phyloP scores from a whole-genome alignment of 1,140 invertebrate species.

The Chrysopa pallens region DNA sequence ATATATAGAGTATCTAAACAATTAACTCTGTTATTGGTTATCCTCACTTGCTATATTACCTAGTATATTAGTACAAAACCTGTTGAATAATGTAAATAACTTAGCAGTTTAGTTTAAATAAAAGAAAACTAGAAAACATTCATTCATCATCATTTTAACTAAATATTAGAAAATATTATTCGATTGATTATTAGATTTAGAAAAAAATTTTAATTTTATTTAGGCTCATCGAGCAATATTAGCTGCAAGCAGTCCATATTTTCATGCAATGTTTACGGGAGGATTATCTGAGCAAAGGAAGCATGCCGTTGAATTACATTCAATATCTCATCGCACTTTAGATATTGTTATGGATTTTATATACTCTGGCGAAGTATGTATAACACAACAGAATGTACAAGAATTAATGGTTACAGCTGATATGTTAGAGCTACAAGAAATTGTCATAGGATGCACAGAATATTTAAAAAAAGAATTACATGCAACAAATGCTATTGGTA shows the following conservation, averaged over 20 bases:
- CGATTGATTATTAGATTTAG: neutral
- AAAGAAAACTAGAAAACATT: too few species aligned
- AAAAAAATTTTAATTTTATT: conserved; percentile 17
- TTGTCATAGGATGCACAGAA: conserved; percentile 72
- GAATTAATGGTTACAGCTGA: conserved; percentile 79
- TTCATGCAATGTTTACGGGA: conserved; percentile 86
- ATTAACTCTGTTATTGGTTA: too few species aligned
- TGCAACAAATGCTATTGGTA: conserved; percentile 77
- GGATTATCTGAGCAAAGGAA: conserved; percentile 67
- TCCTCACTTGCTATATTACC: too few species aligned
- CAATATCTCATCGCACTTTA: conserved; percentile 53
- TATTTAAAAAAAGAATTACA: conserved; percentile 79
- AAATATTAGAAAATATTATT: too few species aligned
- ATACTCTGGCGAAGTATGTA: conserved; percentile 55
- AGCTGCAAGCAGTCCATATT: conserved; percentile 84
- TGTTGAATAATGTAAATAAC: too few species aligned
- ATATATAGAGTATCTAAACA: too few species aligned
- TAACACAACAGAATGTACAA: conserved; percentile 64
- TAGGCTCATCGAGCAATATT: conserved; percentile 79
- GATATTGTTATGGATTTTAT: conserved; percentile 69
- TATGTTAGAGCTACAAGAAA: conserved; percentile 76
- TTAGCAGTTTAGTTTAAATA: too few species aligned
- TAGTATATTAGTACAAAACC: too few species aligned
- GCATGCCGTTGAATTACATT: conserved; percentile 56
- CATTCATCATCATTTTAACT: too few species aligned